Evolutionary conservation across 2,113 vertebrate species (phyloP), one percentile per base, ranked within the genome.

Genomic region (Cygnus atratus): DNA sequence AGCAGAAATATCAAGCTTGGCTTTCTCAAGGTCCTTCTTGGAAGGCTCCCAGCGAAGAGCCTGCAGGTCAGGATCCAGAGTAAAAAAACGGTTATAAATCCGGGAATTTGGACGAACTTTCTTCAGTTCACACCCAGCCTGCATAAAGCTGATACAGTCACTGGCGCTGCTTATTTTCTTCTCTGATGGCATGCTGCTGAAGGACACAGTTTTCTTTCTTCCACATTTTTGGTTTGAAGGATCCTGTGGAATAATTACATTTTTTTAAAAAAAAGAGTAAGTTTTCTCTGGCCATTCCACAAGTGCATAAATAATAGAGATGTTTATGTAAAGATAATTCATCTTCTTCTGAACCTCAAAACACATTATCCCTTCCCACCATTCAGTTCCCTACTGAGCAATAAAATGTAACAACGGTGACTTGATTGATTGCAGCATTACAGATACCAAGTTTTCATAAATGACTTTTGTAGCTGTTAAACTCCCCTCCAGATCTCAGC

Each of bases 131-230:
- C 99, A 99, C 29, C 99, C 99, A 24, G 99, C 99, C 96, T 99
- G 99, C 99, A 99, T 99, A 96, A 99, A 99, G 25, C 99, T 99
- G 97, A 99, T 97, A 94, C 99, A 99, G 98, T 99, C 99, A 0
- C 98, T 98, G 2, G 99, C 99, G 0, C 99, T 99, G 98, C 99
- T 99, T 43, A 99, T 99, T 96, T 99, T 99, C 97, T 99, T 99
- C 96, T 99, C 99, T 1, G 99, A 99, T 9, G 99, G 99, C 98
- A 99, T 99, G 97, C 99, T 99, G 97, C 99, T 99, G 97, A 99
- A 99, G 26, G 99, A 99, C 75, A 99, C 99, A 0, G 99, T 99
- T 97, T 99, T 99, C 98, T 99, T 99, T 67, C 99, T 98, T 44
- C 98, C 98, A 52, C 98, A 97, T 97, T 99, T 99, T 97, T 99